Conservation (phyloP, 2,113 vertebrate species). For the Tinamus guttatus region DNA sequence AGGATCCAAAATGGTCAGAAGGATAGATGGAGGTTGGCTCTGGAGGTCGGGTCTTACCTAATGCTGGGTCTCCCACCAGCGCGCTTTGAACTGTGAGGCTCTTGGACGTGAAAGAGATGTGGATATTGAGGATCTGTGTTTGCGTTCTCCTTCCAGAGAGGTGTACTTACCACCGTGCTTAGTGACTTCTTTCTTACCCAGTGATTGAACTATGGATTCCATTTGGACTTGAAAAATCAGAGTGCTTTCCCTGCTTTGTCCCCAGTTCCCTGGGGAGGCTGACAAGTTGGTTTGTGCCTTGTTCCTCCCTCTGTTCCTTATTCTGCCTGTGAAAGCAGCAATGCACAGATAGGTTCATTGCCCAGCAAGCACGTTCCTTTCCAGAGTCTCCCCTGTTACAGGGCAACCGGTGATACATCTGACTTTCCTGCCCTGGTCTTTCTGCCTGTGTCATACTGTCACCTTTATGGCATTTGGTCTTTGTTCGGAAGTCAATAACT, state of each 20-base stretch:
- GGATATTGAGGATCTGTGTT: background rate
- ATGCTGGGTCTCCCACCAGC: background rate
- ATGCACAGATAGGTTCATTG: background rate
- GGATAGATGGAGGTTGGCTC: background rate
- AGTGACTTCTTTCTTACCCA: background rate
- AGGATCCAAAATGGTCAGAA: background rate
- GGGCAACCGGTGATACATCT: background rate
- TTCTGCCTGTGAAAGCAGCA: background rate
- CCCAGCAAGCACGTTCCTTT: background rate
- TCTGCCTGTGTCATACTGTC: background rate
- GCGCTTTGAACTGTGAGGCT: background rate
- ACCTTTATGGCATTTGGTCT: conserved; percentile 1
- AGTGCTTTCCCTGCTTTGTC: background rate
- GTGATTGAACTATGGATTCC: background rate
- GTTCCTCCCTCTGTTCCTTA: background rate
- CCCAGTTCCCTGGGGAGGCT: background rate
- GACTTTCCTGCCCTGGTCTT: background rate
- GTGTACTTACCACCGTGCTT: background rate
- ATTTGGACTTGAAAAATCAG: background rate
- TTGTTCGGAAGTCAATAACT: conserved; percentile 5
- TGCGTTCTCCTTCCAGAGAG: background rate
- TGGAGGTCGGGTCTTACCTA: background rate
- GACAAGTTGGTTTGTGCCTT: rapidly evolving
- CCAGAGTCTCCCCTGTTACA: background rate
- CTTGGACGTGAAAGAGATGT: rapidly evolving